phyloP scores from a whole-genome alignment of 2,888 invertebrate genomes.

The Eristalis tenax region DNA sequence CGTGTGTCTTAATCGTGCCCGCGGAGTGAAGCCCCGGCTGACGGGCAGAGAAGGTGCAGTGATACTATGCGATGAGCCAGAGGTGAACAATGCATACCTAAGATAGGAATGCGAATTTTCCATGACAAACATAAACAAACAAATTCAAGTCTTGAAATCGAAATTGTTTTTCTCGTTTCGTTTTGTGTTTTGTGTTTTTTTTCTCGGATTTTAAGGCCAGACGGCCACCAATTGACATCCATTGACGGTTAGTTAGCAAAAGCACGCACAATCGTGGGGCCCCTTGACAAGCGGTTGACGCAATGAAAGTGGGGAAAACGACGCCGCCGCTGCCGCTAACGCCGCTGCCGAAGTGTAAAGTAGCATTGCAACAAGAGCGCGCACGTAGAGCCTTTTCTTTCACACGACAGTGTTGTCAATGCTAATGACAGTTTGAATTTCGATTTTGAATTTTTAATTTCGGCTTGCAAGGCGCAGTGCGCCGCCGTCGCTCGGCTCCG shows the following conservation, averaged over 20 bases:
- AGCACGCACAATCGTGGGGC: conserved; percentile 43
- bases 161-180: conserved; percentile 28
- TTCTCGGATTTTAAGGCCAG: conserved; percentile 43
- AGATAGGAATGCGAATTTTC: conserved; percentile 56
- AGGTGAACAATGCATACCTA: conserved; percentile 34
- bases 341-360: background rate
- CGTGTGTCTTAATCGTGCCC: conserved; percentile 10
- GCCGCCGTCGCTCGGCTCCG: conserved; percentile 39
- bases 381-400: conserved; percentile 64
- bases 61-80: conserved; percentile 49
- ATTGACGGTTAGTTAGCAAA: conserved; percentile 50
- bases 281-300: conserved; percentile 53
- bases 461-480: conserved; percentile 52
- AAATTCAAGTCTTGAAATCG: background rate
- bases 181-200: conserved; percentile 17
- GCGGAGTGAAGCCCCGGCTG: conserved; percentile 14
- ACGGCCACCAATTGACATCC: conserved; percentile 51
- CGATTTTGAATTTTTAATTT: conserved; percentile 59
- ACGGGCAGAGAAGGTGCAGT: conserved; percentile 37
- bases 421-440: conserved; percentile 55
- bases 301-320: conserved; percentile 60
- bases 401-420: conserved; percentile 60
- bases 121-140: conserved; percentile 3
- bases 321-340: background rate
- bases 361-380: conserved; percentile 39